Conservation (phyloP, 2,888 invertebrate genomes). For the Meiosimyza decipiens region DNA sequence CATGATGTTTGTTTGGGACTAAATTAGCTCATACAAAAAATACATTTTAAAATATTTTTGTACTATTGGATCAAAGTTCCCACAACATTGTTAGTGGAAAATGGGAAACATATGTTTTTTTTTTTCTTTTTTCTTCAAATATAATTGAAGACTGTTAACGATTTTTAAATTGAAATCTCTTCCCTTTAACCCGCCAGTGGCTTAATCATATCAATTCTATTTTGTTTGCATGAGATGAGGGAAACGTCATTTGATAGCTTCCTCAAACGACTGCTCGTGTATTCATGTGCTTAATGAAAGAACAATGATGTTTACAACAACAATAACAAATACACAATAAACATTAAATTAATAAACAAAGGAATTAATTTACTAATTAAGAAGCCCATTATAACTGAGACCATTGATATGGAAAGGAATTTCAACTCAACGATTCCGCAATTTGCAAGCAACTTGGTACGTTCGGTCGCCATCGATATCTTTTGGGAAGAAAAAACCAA, state of each 20-base stretch:
- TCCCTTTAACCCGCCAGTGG: too few relatives aligned
- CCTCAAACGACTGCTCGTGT: conserved; percentile 2
- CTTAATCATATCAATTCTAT: too few relatives aligned
- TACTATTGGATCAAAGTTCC: too few relatives aligned
- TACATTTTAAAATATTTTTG: too few relatives aligned
- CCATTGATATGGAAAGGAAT: conserved; percentile 21
- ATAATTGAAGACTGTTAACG: too few relatives aligned
- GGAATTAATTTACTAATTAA: conserved; percentile 67
- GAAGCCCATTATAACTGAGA: conserved; percentile 38
- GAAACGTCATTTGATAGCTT: conserved; percentile 29
- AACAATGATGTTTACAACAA: conserved; percentile 25
- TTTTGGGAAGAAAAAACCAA: conserved; percentile 19
- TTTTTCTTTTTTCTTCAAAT: too few relatives aligned
- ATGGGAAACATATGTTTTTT: too few relatives aligned
- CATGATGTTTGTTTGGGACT: too few relatives aligned
- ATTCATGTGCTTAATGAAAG: conserved; percentile 1
- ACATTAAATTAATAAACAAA: conserved; percentile 66
- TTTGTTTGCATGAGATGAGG: not conserved
- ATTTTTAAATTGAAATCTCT: too few relatives aligned
- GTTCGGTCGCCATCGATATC: conserved; percentile 11
- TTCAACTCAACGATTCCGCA: conserved; percentile 20
- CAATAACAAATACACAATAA: conserved; percentile 32
- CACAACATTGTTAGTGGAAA: too few relatives aligned
- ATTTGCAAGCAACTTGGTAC: not conserved
- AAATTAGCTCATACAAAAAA: too few relatives aligned